Conservation (phyloP, 2,888 invertebrate genomes). For the Tenthredo amoena region DNA sequence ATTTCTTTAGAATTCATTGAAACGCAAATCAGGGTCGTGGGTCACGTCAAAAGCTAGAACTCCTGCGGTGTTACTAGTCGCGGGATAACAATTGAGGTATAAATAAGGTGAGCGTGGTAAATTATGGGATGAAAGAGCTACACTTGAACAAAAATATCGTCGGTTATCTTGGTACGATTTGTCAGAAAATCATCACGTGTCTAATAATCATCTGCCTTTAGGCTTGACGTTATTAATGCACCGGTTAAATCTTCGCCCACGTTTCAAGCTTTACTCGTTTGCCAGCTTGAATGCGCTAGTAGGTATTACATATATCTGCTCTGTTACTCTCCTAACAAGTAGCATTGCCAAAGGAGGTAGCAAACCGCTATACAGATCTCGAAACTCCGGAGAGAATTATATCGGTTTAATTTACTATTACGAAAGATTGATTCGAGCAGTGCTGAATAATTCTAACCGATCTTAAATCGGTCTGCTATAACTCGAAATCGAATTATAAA, state of each 20-base stretch:
- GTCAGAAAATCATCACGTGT: constrained; percentile 50
- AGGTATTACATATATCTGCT: background rate
- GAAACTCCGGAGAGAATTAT: constrained; percentile 40
- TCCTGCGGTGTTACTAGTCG: background rate
- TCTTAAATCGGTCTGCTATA: background rate
- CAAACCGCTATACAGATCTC: background rate
- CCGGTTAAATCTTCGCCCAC: constrained; percentile 48
- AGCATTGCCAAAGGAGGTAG: background rate
- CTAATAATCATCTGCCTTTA: constrained; percentile 23
- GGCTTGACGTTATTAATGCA: constrained; percentile 27
- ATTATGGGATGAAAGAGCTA: constrained; percentile 4
- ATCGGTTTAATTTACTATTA: constrained; percentile 50
- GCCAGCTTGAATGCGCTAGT: no score
- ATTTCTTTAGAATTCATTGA: constrained; percentile 34
- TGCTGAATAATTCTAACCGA: constrained; percentile 61
- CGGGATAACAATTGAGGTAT: constrained; percentile 23
- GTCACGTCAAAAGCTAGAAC: constrained; percentile 37
- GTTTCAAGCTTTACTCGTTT: background rate
- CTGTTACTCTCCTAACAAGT: background rate
- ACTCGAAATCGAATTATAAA: background rate
- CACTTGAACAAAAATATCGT: background rate
- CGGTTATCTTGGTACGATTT: constrained; percentile 27
- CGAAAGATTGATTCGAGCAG: constrained; percentile 57
- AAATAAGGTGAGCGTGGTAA: background rate
- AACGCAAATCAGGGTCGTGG: constrained; percentile 35